Conservation (phyloP, 2,888 invertebrate species). For the Dioctria rufipes region DNA sequence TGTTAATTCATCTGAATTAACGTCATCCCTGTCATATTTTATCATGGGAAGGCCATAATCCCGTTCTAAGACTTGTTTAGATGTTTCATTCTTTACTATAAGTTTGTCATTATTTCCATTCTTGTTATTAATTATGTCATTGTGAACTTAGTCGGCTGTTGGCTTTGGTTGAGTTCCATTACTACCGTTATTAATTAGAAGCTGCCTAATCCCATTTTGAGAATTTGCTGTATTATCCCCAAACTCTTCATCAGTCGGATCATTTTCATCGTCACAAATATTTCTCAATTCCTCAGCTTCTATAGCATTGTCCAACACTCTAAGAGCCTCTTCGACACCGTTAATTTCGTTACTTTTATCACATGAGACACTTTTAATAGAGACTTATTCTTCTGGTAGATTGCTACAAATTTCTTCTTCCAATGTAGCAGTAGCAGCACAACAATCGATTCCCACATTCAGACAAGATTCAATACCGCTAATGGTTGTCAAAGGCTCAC, state of each 20-base stretch:
- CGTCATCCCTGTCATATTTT: slow-evolving; percentile 60
- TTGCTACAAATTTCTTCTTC: slow-evolving; percentile 9
- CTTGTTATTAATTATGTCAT: slow-evolving; percentile 27
- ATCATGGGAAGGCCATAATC: slow-evolving; percentile 58
- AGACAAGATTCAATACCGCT: background rate
- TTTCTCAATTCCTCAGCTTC: slow-evolving; percentile 57
- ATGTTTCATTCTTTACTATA: slow-evolving; percentile 43
- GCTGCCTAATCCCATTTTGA: slow-evolving; percentile 56
- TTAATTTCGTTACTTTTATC: slow-evolving; percentile 58
- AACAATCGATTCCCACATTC: background rate
- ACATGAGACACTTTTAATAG: slow-evolving; percentile 57
- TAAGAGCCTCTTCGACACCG: slow-evolving; percentile 61
- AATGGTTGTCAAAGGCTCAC: background rate
- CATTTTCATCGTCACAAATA: slow-evolving; percentile 32
- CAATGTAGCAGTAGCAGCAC: background rate
- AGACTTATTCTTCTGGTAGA: slow-evolving; percentile 49
- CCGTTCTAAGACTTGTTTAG: slow-evolving; percentile 58
- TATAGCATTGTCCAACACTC: slow-evolving; percentile 61
- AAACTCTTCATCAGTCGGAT: slow-evolving; percentile 44
- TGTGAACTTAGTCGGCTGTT: slow-evolving; percentile 9
- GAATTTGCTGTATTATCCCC: slow-evolving; percentile 53
- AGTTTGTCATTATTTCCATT: no score
- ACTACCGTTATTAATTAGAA: slow-evolving; percentile 54
- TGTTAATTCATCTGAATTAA: slow-evolving; percentile 60
- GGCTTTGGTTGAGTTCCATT: slow-evolving; percentile 22